Conservation (phyloP, 2,888 invertebrate species). For the Acleris holmiana region DNA sequence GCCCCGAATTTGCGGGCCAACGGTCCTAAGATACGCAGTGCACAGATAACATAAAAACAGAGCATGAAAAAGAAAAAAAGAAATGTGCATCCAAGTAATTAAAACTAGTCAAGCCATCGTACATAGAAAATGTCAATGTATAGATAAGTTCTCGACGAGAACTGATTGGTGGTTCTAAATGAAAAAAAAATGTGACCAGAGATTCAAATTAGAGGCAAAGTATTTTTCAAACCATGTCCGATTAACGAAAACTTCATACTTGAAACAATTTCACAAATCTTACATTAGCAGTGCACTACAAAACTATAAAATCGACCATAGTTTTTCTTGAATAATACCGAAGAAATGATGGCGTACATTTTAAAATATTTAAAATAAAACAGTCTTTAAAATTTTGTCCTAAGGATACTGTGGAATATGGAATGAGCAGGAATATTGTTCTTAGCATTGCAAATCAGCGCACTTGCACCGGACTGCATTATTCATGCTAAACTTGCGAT, state of each 20-base stretch:
- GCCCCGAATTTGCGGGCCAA: conserved; percentile 29
- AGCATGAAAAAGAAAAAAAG: not conserved
- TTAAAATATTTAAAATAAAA: not conserved
- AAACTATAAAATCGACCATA: too few relatives aligned
- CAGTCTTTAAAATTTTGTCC: not conserved
- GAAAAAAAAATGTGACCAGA: too few relatives aligned
- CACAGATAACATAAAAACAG: conserved; percentile 16
- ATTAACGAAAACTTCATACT: too few relatives aligned
- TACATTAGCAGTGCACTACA: too few relatives aligned
- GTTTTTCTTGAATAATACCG: too few relatives aligned
- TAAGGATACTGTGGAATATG: not conserved
- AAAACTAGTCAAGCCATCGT: not conserved
- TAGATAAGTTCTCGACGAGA: too few relatives aligned
- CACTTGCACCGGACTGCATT: conserved; percentile 25
- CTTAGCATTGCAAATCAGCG: not conserved
- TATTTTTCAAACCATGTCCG: too few relatives aligned
- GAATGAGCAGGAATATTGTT: not conserved
- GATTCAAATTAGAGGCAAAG: too few relatives aligned
- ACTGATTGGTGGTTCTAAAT: too few relatives aligned
- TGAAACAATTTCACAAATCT: too few relatives aligned
- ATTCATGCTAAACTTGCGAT: conserved; percentile 29
- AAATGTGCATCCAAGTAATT: not conserved
- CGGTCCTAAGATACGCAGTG: conserved; percentile 25
- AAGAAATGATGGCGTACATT: too few relatives aligned
- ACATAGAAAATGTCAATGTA: too few relatives aligned